Evolutionary conservation across 2,888 invertebrate species (phyloP).

Genomic region (Hyalella azteca): DNA sequence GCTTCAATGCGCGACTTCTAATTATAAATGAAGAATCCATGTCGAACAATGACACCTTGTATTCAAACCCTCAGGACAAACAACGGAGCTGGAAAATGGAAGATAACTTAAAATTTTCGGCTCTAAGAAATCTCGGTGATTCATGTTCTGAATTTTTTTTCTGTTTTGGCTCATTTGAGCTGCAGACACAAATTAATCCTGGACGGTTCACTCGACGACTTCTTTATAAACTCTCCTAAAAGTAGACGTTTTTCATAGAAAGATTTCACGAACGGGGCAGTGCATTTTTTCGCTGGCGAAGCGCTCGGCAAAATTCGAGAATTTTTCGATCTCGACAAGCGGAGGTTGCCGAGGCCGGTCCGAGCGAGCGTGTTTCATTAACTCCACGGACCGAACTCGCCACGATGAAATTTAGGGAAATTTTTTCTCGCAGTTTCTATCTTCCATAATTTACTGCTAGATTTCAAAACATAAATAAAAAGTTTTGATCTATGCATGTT

Average conservation of each 20-base stretch:
- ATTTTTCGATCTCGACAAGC: neutral
- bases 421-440: no score
- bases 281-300: neutral
- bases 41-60: neutral
- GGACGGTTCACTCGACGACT: no score
- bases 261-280: no score
- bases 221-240: neutral
- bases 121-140: no score
- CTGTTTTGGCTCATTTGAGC: neutral
- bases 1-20: neutral
- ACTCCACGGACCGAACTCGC: no score
- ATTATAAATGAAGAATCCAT: neutral
- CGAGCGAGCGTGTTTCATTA: slow-evolving; percentile 12
- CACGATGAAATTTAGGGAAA: no score
- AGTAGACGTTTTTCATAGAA: neutral
- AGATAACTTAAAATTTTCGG: no score
- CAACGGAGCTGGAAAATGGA: no score
- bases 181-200: neutral
- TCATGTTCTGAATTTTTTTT: no score
- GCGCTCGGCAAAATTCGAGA: neutral
- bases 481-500: no score
- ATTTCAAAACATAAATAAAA: no score
- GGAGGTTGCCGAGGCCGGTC: neutral
- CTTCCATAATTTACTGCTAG: no score
- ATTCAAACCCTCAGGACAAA: neutral